Evolutionary conservation across 2,797 vertebrate species (phyloP).

Genomic region (Todus mexicanus): DNA sequence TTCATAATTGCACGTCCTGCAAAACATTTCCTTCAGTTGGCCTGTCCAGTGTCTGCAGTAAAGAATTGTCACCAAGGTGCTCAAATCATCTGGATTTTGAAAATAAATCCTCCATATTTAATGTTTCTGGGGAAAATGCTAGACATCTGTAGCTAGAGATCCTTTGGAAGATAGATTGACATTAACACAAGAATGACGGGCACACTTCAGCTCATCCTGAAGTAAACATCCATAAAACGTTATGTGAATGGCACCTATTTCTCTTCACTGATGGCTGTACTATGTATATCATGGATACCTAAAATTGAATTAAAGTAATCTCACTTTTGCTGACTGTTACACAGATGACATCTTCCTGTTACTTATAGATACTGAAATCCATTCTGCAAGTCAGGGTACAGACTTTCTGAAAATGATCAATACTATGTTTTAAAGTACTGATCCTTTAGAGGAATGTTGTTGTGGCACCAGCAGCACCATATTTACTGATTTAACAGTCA

Average conservation of each 20-base stretch:
- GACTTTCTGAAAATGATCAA: background rate
- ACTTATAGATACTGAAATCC: background rate
- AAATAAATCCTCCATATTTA: background rate
- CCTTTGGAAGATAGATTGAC: background rate
- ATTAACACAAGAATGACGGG: background rate
- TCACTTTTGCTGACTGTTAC: background rate
- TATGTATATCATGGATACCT: background rate
- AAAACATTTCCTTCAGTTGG: background rate
- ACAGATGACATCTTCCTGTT: background rate
- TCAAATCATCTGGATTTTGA: background rate
- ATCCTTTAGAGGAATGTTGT: background rate
- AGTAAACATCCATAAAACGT: background rate
- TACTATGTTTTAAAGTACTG: background rate
- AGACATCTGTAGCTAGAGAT: background rate
- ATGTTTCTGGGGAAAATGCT: background rate
- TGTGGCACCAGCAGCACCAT: background rate
- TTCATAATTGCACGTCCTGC: background rate
- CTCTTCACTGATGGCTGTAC: background rate
- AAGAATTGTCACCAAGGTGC: rapidly evolving
- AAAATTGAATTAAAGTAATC: background rate
- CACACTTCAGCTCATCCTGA: background rate
- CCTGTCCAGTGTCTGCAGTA: background rate
- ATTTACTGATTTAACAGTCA: background rate
- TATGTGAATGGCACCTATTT: background rate
- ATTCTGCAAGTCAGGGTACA: background rate